These are phyloP conservation scores for Microcebus murinus DNA, from an alignment of 2,113 vertebrate species.

Conservation along the genomic window DNA sequence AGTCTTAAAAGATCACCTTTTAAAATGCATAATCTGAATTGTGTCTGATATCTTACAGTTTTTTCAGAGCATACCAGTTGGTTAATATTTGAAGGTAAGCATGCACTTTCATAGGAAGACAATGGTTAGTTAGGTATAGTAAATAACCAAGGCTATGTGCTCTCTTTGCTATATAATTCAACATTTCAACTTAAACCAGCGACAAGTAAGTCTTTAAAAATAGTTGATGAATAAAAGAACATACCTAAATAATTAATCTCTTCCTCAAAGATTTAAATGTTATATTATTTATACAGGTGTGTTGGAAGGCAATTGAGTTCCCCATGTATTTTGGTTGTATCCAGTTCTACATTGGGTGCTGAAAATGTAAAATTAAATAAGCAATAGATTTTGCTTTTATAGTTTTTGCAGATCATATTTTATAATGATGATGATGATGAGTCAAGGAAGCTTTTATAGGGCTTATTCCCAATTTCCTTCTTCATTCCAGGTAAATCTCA, in stretches of 20 bases:
- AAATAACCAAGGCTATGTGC: background rate
- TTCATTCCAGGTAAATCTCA: background rate
- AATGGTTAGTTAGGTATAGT: background rate
- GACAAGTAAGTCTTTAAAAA: background rate
- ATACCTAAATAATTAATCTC: background rate
- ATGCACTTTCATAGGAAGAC: background rate
- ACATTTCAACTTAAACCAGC: background rate
- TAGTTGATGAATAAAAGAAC: background rate
- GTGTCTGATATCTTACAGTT: background rate
- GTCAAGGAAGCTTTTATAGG: background rate
- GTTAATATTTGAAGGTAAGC: background rate
- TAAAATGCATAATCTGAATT: background rate
- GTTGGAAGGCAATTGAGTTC: background rate
- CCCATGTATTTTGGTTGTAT: background rate
- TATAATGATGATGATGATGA: background rate
- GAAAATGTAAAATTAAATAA: background rate
- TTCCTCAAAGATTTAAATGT: background rate
- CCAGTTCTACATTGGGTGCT: background rate
- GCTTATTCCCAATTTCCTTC: background rate
- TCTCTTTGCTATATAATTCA: background rate
- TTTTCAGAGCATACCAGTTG: background rate
- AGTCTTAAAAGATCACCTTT: background rate
- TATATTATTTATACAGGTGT: background rate
- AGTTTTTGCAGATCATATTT: background rate
- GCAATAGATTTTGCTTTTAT: background rate